Evolutionary conservation across 2,888 invertebrate species (phyloP), one percentile per base, ranked within the genome.

Genomic region (Troides oblongomaculatus): DNA sequence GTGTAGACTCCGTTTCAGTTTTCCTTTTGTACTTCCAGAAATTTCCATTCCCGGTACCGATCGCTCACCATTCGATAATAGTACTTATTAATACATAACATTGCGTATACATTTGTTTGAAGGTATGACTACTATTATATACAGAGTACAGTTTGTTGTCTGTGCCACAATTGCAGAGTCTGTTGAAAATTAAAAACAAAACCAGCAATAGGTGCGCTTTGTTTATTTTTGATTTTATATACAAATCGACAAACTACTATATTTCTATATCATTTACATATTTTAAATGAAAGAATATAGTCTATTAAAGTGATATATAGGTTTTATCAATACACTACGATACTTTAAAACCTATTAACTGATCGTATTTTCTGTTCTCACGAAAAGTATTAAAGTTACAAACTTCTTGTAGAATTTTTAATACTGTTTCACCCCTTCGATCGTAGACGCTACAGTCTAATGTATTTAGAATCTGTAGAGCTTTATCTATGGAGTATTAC

Each of bases 381-480:
- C 72, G 79, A 82, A 82, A 80, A 82, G 81, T 81, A 79, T 81
- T 82, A 79, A 76, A 76, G 78, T 69, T 76, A 78, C 80, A 76
- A 78, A 78, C 82, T 77, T 79, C 79, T 80, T 75, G 75, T 78
- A 90, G 90, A 90, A 90, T 91, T 90, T 91, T 91, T 92, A 91
- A 92, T 91, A 90, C 90, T 87, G 18, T 53, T 84, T 83, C 81
- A 80, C 81, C 77, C 80, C 75, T 78, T 77, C 81, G 79, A 81
- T 81, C 83, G 81, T 80, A 83, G 79, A 79, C 84, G 83, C 83
- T 84, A 85, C 80, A n/a, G 80, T 80, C 88, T 92, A 92, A 92
- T 92, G 92, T 91, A 88, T 92, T 92, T 92, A 87, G 83, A 91
- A 92, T 91, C 91, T 91, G 89, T 90, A 90, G 77, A 77, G 88